Base-by-base conservation (phyloP, 2,797 vertebrate genomes). In the Rhodeus uyekii region DNA sequence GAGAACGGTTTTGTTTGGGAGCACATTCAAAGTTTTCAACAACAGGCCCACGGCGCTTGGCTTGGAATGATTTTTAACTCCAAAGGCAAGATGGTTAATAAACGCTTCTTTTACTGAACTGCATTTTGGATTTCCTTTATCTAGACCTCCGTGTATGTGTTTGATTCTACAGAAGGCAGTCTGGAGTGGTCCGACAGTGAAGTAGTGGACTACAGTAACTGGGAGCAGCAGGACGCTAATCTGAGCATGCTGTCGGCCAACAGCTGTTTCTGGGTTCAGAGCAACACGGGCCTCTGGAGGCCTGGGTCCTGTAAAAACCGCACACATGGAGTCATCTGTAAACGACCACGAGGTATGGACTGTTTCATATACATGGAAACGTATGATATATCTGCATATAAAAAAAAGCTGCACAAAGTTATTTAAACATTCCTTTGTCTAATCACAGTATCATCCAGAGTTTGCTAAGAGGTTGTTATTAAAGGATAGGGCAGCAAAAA, bases 241-340 rank as follows among this genome's bases (percentile, higher is more conserved):
- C 95, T 96, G 86, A 98, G 96, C 76, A 96, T 98, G 92, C 95
- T 98, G 46, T 98, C 97, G 44, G 95, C 95, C 81, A 98, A 98
- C 89, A 97, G 96, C 90, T 99, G 98, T 92, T 98, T 98, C 93
- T 99, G 97, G 98, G 97, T 99, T 89, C 96, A 97, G 91, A 98
- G 97, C 90, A 97, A 95, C 93, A 98, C 94, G 0, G 98, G 98
- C 4, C 86, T 95, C 61, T 99, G 98, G 98, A 96, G 89, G 55
- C 93, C 97, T 0, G 97, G 96, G 3, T 96, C 96, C 84, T 99
- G 98, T 93, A 92, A 93, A 69, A 98, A 98, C 1, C 81, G 96
- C 84, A 97, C 96, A 13, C 98, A 98, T 78, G 98, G 98, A 0
- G 95, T 99, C 48, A 96, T 99, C 88, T 99, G 98, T 92, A 99